Conservation (phyloP, 2,797 vertebrate species). For the Dallia pectoralis region DNA sequence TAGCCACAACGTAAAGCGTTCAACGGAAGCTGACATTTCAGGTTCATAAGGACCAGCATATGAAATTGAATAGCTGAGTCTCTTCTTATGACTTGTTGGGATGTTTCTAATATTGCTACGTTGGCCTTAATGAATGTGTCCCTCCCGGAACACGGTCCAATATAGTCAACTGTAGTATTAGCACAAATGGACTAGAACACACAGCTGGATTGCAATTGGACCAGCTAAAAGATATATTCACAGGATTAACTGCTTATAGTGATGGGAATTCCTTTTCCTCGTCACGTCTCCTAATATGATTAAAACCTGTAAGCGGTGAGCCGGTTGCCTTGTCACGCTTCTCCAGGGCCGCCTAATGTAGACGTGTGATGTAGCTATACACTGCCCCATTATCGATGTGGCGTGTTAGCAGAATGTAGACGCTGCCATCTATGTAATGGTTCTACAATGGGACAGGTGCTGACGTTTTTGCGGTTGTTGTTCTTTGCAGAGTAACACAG, state of each 20-base stretch:
- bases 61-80: not conserved
- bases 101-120: not conserved
- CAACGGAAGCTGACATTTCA: not conserved
- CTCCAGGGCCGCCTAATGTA: not conserved
- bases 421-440: not conserved
- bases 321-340: slow-evolving; percentile 1
- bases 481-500: slow-evolving; percentile 84
- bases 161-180: not conserved
- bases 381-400: not conserved
- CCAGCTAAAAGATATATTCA: not conserved
- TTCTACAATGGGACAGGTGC: not conserved
- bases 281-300: not conserved
- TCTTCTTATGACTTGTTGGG: not conserved
- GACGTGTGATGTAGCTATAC: not conserved
- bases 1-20: not conserved
- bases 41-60: not conserved
- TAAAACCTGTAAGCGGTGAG: not conserved
- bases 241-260: not conserved
- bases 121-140: not conserved
- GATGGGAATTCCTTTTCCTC: not conserved
- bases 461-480: not conserved
- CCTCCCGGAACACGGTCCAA: no score
- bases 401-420: not conserved
- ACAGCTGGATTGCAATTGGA: not conserved
- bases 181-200: not conserved